Evolutionary conservation across 2,113 vertebrate species (phyloP).

Genomic region (Anhinga anhinga): DNA sequence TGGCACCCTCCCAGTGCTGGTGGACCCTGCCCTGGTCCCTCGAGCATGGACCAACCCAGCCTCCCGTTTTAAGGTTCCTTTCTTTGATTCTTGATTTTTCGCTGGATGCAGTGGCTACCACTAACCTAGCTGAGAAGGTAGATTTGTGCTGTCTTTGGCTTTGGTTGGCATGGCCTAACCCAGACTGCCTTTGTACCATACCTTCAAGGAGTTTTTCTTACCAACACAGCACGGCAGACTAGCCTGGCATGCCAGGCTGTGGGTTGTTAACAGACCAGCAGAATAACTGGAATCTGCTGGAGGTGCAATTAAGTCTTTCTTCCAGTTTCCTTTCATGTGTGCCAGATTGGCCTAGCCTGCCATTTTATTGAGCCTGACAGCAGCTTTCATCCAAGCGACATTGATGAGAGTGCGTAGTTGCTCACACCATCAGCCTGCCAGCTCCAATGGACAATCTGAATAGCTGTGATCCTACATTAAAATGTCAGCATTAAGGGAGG

Average conservation of each 20-base stretch:
- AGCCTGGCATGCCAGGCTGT: background rate
- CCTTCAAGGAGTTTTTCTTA: slow-evolving; percentile 19
- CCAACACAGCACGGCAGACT: background rate
- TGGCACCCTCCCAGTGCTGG: background rate
- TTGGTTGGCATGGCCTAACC: background rate
- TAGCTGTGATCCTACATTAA: slow-evolving; percentile 70
- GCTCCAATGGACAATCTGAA: slow-evolving; percentile 72
- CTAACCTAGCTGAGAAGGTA: background rate
- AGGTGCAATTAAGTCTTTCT: slow-evolving; percentile 69
- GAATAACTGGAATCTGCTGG: slow-evolving; percentile 67
- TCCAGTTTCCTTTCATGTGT: slow-evolving; percentile 68
- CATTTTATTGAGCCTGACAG: slow-evolving; percentile 70
- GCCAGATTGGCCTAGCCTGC: slow-evolving; percentile 69
- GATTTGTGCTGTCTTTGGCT: background rate
- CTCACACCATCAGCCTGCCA: slow-evolving; percentile 72
- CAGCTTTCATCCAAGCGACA: slow-evolving; percentile 69
- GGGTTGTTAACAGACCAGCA: slow-evolving; percentile 56
- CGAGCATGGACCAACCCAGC: background rate
- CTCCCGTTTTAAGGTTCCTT: background rate
- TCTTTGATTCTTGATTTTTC: background rate
- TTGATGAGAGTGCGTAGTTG: slow-evolving; percentile 68
- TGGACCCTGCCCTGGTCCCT: background rate
- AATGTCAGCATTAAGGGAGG: slow-evolving; percentile 70
- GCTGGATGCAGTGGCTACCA: background rate
- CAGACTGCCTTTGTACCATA: background rate